Conservation (phyloP, 2,888 invertebrate genomes). For the Megaustenia siamemsis region DNA sequence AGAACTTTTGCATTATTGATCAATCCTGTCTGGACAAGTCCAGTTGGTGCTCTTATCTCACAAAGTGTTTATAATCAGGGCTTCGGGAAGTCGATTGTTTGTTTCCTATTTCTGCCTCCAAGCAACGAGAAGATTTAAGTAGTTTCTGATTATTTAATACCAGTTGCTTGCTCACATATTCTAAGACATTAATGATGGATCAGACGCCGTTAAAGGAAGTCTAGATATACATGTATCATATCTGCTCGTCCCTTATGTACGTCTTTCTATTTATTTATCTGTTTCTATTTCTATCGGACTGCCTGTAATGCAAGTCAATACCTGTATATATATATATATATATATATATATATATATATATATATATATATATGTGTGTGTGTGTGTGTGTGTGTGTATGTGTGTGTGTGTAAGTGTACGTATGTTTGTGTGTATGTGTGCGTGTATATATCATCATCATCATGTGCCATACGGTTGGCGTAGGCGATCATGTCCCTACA, state of each 20-base stretch:
- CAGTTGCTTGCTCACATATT: too few relatives aligned
- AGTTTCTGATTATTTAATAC: too few relatives aligned
- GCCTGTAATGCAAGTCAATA: not conserved
- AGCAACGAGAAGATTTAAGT: not conserved
- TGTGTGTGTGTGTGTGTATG: not conserved
- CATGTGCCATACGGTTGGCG: not conserved
- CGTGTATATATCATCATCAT: not conserved
- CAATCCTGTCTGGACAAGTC: not conserved
- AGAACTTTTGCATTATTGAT: conserved; percentile 8
- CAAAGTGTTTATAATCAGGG: not conserved
- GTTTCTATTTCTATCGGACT: not conserved
- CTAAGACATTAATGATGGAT: too few relatives aligned
- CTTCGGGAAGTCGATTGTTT: not conserved
- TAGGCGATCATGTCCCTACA: too few relatives aligned
- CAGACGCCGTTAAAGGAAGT: too few relatives aligned
- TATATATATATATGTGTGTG: not conserved
- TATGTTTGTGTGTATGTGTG: not conserved
- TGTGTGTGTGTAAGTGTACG: not conserved
- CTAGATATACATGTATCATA: too few relatives aligned
- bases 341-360: not conserved
- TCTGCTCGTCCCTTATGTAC: too few relatives aligned
- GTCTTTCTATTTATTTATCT: too few relatives aligned
- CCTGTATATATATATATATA: not conserved
- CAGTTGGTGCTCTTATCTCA: not conserved
- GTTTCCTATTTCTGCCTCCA: not conserved